Evolutionary conservation across 2,113 vertebrate species (phyloP).

Genomic region (Thermophis baileyi): DNA sequence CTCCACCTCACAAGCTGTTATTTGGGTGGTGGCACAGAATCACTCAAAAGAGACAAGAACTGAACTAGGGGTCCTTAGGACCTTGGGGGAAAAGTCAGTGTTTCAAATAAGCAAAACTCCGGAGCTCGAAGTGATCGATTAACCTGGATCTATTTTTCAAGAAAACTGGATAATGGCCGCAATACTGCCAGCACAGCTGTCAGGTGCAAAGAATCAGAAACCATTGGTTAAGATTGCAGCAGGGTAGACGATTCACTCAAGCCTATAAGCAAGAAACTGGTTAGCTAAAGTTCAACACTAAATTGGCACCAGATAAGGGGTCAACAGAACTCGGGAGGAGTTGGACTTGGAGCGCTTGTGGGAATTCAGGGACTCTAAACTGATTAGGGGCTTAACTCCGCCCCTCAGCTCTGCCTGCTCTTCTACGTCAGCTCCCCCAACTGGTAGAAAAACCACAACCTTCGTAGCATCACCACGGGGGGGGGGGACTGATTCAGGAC

Average conservation of each 20-base stretch:
- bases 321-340: background rate
- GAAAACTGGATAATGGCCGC: background rate
- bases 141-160: background rate
- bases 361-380: background rate
- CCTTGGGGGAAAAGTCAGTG: background rate
- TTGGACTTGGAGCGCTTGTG: too few species aligned
- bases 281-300: background rate
- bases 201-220: background rate
- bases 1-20: background rate
- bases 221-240: background rate
- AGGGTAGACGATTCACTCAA: background rate
- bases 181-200: background rate
- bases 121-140: background rate
- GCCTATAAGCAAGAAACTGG: background rate
- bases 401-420: background rate
- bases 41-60: background rate
- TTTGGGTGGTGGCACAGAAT: background rate
- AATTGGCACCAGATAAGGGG: background rate
- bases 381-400: background rate
- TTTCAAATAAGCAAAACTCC: background rate
- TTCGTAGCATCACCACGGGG: background rate
- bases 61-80: background rate
- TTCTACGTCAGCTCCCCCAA: background rate
- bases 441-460: background rate
- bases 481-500: background rate